A percentile compares a stretch with the other conserved stretches of the same genome.
These are phyloP conservation scores for Callosobruchus maculatus DNA, from an alignment of 2,888 invertebrate genomes.

Conservation along the genomic window DNA sequence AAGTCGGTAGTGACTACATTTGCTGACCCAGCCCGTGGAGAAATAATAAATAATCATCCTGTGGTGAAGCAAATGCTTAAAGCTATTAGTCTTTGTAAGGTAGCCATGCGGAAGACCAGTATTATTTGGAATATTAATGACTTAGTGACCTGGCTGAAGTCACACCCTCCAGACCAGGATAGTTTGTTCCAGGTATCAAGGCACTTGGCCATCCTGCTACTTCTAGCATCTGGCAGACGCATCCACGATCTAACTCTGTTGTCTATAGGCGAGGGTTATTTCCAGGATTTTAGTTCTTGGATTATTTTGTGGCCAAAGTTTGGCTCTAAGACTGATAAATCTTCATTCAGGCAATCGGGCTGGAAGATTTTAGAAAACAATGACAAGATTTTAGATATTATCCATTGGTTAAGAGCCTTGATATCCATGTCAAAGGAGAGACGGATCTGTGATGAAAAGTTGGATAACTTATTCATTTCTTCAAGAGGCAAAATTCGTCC, in stretches of 20 bases:
- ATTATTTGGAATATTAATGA: constrained; percentile 6
- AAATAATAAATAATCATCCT: constrained; percentile 6
- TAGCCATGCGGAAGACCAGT: constrained; percentile 1
- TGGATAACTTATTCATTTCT: constrained; percentile 4
- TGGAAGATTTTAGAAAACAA: constrained; percentile 2
- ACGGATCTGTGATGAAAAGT: not conserved
- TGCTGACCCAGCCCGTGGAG: not conserved
- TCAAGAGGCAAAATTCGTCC: constrained; percentile 2
- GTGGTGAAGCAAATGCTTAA: constrained; percentile 11
- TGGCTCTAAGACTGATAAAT: constrained; percentile 7
- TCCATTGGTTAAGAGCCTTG: not conserved
- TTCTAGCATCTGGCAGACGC: constrained; percentile 6
- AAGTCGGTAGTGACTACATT: constrained; percentile 14
- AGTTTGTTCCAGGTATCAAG: constrained; percentile 7
- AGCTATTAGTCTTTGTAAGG: constrained; percentile 2
- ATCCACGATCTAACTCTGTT: constrained; percentile 10
- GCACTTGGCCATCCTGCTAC: constrained; percentile 7
- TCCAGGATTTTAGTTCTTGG: constrained; percentile 2
- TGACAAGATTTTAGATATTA: not conserved
- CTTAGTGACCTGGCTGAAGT: constrained; percentile 3
- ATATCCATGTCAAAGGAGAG: not conserved
- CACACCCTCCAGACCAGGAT: constrained; percentile 2
- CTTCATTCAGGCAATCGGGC: constrained; percentile 3
- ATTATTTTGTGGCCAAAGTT: constrained; percentile 6
- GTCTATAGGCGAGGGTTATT: constrained; percentile 2